Evolutionary conservation across 2,888 invertebrate genomes (phyloP).

Genomic region (Dusona sp.): DNA sequence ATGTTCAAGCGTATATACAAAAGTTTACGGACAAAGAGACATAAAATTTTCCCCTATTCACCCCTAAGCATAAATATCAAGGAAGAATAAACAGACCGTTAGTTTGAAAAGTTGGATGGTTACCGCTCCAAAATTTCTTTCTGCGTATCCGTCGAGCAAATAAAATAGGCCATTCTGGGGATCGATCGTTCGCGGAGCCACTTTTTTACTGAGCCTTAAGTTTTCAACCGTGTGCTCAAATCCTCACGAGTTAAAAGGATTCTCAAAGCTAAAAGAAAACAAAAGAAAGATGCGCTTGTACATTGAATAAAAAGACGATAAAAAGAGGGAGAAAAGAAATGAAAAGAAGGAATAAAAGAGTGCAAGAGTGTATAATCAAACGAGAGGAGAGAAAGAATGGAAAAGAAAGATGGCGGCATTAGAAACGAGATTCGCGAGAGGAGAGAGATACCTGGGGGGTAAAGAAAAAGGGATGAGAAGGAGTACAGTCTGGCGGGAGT

Average conservation of each 20-base stretch:
- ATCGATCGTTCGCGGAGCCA: constrained; percentile 43
- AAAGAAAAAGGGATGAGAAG: constrained; percentile 26
- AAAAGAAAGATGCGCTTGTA: constrained; percentile 34
- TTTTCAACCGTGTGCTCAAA: constrained; percentile 19
- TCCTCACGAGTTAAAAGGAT: constrained; percentile 20
- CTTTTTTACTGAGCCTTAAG: constrained; percentile 18
- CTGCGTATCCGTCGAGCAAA: constrained; percentile 1
- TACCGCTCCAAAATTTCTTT: neutral
- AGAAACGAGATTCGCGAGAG: constrained; percentile 26
- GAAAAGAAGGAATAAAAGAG: constrained; percentile 34
- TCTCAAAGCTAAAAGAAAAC: constrained; percentile 30
- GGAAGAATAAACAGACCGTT: constrained; percentile 20
- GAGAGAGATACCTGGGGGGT: constrained; percentile 5
- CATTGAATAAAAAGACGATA: constrained; percentile 34
- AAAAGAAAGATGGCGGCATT: constrained; percentile 31
- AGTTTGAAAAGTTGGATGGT: neutral
- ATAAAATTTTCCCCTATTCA: neutral
- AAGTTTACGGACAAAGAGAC: neutral
- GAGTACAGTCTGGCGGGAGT: constrained; percentile 56
- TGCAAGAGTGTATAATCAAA: constrained; percentile 46
- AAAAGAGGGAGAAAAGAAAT: constrained; percentile 14
- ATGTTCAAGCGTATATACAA: neutral
- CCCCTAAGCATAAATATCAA: constrained; percentile 23
- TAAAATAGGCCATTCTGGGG: constrained; percentile 19
- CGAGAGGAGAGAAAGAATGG: constrained; percentile 3